phyloP scores from a whole-genome alignment of 2,888 invertebrate genomes.

The Caenorhabditis zanzibari region DNA sequence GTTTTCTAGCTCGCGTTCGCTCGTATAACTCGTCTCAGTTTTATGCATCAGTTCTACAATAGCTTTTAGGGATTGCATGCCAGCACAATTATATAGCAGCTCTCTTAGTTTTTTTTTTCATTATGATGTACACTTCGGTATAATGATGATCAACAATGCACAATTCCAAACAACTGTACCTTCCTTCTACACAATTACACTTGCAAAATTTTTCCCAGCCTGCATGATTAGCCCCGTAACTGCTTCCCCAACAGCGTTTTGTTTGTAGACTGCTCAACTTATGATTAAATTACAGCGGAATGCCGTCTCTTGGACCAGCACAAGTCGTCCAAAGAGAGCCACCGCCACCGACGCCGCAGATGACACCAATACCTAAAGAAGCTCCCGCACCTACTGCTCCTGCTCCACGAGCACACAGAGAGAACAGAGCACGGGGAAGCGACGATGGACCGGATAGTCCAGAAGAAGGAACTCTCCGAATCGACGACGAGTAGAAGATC shows the following conservation, averaged over 20 bases:
- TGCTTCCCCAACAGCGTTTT: neutral
- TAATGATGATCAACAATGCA: neutral
- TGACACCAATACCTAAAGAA: slow-evolving; percentile 48
- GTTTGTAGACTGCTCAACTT: neutral
- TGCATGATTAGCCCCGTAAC: neutral
- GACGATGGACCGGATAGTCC: slow-evolving; percentile 57
- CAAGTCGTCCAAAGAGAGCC: slow-evolving; percentile 49
- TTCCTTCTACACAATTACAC: neutral
- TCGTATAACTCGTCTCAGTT: slow-evolving; percentile 21
- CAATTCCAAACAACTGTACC: neutral
- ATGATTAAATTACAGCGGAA: slow-evolving; percentile 43
- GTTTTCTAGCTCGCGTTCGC: slow-evolving; percentile 56
- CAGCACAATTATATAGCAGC: neutral
- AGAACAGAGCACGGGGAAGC: slow-evolving; percentile 6
- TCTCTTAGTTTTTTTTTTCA: neutral
- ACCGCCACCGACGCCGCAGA: slow-evolving; percentile 53
- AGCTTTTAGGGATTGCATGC: slow-evolving; percentile 9
- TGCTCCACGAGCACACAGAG: slow-evolving; percentile 10
- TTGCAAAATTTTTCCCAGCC: slow-evolving; percentile 11
- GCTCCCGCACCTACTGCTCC: slow-evolving; percentile 9
- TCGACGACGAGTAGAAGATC: slow-evolving; percentile 58
- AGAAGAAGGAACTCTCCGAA: slow-evolving; percentile 58
- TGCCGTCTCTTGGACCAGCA: slow-evolving; percentile 58
- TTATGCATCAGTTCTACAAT: neutral
- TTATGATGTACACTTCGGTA: neutral